Conservation (phyloP, 2,797 vertebrate species). For the Phalloptychus januarius region DNA sequence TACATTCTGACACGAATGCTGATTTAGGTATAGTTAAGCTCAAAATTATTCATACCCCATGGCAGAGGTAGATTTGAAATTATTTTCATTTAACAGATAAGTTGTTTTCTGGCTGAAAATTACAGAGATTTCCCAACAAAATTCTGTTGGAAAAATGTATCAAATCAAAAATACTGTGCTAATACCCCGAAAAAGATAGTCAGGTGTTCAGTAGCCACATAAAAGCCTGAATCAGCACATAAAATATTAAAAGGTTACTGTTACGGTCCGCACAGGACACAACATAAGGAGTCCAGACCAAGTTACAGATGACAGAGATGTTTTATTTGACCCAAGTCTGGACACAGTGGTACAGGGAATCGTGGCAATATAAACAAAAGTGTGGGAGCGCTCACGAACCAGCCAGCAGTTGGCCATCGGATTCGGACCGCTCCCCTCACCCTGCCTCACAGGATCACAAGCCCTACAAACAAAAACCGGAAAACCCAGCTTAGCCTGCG, state of each 20-base stretch:
- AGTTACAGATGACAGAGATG: too few species aligned
- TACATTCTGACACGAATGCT: conserved; percentile 2
- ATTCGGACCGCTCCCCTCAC: too few species aligned
- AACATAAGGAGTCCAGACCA: too few species aligned
- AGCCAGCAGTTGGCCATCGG: too few species aligned
- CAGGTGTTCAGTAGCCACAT: not conserved
- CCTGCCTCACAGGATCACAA: too few species aligned
- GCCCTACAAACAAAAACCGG: too few species aligned
- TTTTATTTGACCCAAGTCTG: too few species aligned
- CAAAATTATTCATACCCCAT: not conserved
- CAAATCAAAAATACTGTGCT: not conserved
- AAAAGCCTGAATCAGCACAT: not conserved
- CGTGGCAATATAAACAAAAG: too few species aligned
- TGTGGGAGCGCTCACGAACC: too few species aligned
- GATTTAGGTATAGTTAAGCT: conserved; percentile 14
- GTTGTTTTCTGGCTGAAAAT: not conserved
- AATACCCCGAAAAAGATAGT: not conserved
- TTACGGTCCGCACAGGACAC: too few species aligned
- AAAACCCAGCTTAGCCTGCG: too few species aligned
- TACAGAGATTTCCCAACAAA: not conserved
- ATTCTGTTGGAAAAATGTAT: not conserved
- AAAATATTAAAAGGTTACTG: not conserved
- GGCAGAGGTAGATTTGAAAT: not conserved
- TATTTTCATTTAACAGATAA: not conserved
- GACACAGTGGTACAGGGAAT: too few species aligned